Conservation (phyloP, 1,140 invertebrate species). For the Pomacea maculata region DNA sequence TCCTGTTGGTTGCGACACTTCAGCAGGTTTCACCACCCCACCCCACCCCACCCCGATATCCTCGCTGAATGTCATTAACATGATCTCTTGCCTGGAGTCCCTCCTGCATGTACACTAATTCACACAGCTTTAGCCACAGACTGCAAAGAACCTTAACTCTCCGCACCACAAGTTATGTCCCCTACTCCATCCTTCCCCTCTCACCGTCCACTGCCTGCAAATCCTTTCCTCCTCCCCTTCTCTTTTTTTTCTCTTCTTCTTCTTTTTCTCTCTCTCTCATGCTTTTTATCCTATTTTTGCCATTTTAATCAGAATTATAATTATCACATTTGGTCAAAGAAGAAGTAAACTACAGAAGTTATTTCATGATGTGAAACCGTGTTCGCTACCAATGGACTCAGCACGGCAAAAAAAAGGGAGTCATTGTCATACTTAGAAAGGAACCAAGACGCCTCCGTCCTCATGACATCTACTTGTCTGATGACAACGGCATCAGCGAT, state of each 20-base stretch:
- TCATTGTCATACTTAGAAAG: no score
- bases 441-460: neutral
- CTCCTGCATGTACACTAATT: neutral
- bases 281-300: neutral
- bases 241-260: neutral
- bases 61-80: neutral
- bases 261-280: neutral
- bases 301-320: neutral
- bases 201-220: neutral
- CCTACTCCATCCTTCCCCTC: neutral
- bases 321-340: neutral
- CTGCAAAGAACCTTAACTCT: neutral
- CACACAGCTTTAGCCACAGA: neutral
- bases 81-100: neutral
- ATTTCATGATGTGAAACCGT: neutral
- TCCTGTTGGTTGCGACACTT: no score
- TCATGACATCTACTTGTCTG: neutral
- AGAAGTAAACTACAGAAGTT: neutral
- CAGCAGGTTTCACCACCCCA: no score
- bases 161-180: conserved; percentile 11
- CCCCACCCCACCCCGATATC: neutral
- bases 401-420: neutral
- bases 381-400: neutral
- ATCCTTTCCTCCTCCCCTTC: no score
- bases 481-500: neutral